Conservation (phyloP, 2,113 vertebrate genomes). For the Psephotus haematonotus region DNA sequence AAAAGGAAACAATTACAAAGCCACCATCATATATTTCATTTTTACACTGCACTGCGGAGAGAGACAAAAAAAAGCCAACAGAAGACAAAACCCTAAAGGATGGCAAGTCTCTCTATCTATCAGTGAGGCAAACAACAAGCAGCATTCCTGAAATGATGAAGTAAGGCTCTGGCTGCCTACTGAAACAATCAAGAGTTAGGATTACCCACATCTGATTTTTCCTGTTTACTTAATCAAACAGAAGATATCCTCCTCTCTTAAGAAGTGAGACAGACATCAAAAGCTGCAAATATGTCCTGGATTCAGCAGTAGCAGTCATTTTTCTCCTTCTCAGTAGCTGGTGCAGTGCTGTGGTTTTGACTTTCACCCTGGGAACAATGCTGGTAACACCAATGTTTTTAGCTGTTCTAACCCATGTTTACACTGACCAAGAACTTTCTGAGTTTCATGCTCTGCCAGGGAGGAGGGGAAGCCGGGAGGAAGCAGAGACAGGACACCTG, state of each 20-base stretch:
- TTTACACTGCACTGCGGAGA: background rate
- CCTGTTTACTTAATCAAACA: background rate
- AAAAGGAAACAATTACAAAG: background rate
- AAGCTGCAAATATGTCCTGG: background rate
- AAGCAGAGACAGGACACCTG: too few species aligned
- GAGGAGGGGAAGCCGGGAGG: too few species aligned
- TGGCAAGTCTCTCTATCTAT: background rate
- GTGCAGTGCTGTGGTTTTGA: too few species aligned
- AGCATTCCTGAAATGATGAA: background rate
- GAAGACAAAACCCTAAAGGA: background rate
- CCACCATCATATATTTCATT: background rate
- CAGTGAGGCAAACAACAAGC: background rate
- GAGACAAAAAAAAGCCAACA: background rate
- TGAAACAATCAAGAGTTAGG: background rate
- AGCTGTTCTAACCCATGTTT: too few species aligned
- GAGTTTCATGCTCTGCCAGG: too few species aligned
- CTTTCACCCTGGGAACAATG: too few species aligned
- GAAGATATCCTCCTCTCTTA: background rate
- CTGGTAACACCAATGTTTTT: too few species aligned
- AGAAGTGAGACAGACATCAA: background rate
- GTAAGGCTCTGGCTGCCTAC: background rate
- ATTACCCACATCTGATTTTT: background rate
- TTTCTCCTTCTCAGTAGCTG: too few species aligned
- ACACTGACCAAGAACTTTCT: too few species aligned
- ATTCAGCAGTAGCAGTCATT: too few species aligned